phyloP scores from a whole-genome alignment of 2,888 invertebrate species.

The Parascotia fuliginaria region DNA sequence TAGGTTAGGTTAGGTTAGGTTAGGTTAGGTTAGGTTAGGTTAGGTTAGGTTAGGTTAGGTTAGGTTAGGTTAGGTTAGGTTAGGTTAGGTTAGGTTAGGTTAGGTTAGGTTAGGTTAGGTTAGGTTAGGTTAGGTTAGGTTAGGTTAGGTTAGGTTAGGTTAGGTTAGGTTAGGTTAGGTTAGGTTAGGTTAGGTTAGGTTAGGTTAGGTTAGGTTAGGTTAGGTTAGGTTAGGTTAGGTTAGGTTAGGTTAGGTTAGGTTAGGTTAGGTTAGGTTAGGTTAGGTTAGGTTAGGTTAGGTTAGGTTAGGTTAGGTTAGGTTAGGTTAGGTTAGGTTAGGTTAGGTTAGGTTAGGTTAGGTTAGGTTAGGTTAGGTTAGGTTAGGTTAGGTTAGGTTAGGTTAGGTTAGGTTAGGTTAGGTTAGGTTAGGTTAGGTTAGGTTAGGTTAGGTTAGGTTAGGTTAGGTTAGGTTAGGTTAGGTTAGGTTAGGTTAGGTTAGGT shows the following conservation, averaged over 20 bases:
- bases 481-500: constrained; percentile 9
- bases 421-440: constrained; percentile 15
- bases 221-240: constrained; percentile 20
- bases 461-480: constrained; percentile 14
- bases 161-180: constrained; percentile 24
- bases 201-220: constrained; percentile 25
- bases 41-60: constrained; percentile 12
- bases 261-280: constrained; percentile 21
- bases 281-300: constrained; percentile 23
- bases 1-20: constrained; percentile 15
- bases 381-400: constrained; percentile 19
- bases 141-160: constrained; percentile 15
- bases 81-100: constrained; percentile 15
- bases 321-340: constrained; percentile 30
- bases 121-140: constrained; percentile 17
- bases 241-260: constrained; percentile 19
- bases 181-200: constrained; percentile 34
- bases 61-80: constrained; percentile 12
- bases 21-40: constrained; percentile 13
- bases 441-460: constrained; percentile 15
- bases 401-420: constrained; percentile 15
- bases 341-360: constrained; percentile 28
- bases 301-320: constrained; percentile 34
- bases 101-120: constrained; percentile 17
- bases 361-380: constrained; percentile 29